Conservation (phyloP, 2,797 vertebrate genomes). For the Taeniopygia guttata region DNA sequence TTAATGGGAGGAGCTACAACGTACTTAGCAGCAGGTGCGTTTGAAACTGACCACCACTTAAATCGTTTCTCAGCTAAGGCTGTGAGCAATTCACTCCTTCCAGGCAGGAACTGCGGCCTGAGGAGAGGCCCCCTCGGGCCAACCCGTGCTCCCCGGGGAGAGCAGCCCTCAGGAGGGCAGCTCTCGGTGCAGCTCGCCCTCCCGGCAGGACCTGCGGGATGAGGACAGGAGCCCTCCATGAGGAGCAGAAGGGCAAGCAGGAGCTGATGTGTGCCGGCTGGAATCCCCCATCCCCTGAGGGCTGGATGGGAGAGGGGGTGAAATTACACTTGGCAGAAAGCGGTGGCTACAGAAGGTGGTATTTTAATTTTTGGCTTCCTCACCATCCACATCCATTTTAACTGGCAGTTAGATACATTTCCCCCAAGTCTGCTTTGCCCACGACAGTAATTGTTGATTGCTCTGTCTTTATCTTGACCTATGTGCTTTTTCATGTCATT, state of each 20-base stretch:
- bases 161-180: not conserved
- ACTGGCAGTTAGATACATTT: not conserved
- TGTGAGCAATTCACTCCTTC: not conserved
- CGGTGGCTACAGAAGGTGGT: not conserved
- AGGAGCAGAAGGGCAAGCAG: not conserved
- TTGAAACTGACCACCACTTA: not conserved
- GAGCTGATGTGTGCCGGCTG: not conserved
- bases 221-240: not conserved
- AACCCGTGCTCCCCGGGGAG: not conserved
- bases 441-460: not conserved
- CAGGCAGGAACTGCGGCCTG: rapidly evolving
- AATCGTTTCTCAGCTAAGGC: not conserved
- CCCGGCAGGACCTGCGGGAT: too few relatives aligned
- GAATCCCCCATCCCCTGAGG: not conserved
- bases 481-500: not conserved
- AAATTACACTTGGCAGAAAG: not conserved
- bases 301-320: not conserved
- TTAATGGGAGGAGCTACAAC: not conserved
- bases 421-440: not conserved
- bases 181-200: too few relatives aligned
- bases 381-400: not conserved
- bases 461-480: not conserved
- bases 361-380: not conserved
- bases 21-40: not conserved
- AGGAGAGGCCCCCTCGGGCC: not conserved